A percentile compares a stretch with the other conserved stretches of the same genome.
phyloP scores from a whole-genome alignment of 1,140 invertebrate species.

The Harlomillsia oculata region DNA sequence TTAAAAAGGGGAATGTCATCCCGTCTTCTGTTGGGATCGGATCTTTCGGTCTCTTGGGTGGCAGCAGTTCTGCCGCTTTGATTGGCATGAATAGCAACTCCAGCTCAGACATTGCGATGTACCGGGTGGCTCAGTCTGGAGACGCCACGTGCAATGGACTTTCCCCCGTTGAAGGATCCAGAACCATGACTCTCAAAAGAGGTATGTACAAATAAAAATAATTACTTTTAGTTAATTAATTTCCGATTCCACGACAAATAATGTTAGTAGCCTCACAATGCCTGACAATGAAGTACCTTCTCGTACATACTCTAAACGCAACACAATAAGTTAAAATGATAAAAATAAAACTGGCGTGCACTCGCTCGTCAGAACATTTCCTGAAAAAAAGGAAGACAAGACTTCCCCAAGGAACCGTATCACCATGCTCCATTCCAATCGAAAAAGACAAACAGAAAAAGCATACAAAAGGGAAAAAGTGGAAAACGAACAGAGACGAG shows the following conservation, averaged over 20 bases:
- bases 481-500: neutral
- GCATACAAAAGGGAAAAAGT: too few species aligned
- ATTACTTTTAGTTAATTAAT: too few species aligned
- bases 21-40: too few species aligned
- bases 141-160: slow-evolving; percentile 72
- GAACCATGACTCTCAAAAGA: slow-evolving; percentile 53
- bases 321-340: too few species aligned
- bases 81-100: slow-evolving; percentile 17
- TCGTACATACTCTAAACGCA: too few species aligned
- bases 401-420: neutral
- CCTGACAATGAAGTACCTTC: too few species aligned
- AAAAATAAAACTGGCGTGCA: too few species aligned
- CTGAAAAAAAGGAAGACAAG: too few species aligned
- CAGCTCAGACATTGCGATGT: slow-evolving; percentile 38
- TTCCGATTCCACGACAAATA: too few species aligned
- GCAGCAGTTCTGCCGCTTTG: neutral
- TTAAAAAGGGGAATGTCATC: slow-evolving; percentile 25
- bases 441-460: slow-evolving; percentile 7
- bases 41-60: neutral
- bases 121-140: slow-evolving; percentile 63
- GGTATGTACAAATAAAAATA: too few species aligned
- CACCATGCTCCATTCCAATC: neutral
- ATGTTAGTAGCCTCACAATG: too few species aligned
- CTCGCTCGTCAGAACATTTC: too few species aligned
- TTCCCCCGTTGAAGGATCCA: slow-evolving; percentile 55